Evolutionary conservation across 37 sponge, comb jelly and placozoan genomes (phyloP).

Genomic region (Sycon ciliatum): DNA sequence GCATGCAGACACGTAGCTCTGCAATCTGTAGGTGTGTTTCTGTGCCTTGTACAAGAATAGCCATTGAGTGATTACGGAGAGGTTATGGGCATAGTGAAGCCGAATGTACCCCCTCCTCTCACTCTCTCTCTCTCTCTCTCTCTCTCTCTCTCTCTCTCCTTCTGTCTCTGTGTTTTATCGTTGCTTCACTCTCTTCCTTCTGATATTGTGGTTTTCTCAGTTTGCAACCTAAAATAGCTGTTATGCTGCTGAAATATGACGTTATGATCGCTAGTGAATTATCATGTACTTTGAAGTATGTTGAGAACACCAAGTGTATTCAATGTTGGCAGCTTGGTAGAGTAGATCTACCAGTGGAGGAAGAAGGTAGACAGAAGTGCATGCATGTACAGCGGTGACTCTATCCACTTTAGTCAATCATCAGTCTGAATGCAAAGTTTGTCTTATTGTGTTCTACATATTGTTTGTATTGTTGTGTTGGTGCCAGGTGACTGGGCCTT

Average conservation of each 20-base stretch:
- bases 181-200: background rate
- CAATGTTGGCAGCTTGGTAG: too few species aligned
- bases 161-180: too few species aligned
- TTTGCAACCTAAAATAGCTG: conserved; percentile 33
- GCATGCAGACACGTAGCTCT: too few species aligned
- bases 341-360: too few species aligned
- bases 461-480: too few species aligned
- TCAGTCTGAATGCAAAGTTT: too few species aligned
- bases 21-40: conserved; percentile 16
- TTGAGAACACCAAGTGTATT: background rate
- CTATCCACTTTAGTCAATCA: too few species aligned
- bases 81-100: too few species aligned
- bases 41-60: background rate
- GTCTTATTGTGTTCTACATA: too few species aligned
- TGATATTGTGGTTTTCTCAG: background rate
- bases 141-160: background rate
- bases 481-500: conserved; percentile 63
- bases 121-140: background rate
- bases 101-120: background rate
- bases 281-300: background rate
- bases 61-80: background rate
- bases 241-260: conserved; percentile 45
- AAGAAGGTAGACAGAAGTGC: too few species aligned
- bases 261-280: conserved; percentile 28
- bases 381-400: too few species aligned